Evolutionary conservation across 2,888 invertebrate genomes (phyloP), one percentile per base, ranked within the genome.

Genomic region (Kuschelorhynchus macadamiae): DNA sequence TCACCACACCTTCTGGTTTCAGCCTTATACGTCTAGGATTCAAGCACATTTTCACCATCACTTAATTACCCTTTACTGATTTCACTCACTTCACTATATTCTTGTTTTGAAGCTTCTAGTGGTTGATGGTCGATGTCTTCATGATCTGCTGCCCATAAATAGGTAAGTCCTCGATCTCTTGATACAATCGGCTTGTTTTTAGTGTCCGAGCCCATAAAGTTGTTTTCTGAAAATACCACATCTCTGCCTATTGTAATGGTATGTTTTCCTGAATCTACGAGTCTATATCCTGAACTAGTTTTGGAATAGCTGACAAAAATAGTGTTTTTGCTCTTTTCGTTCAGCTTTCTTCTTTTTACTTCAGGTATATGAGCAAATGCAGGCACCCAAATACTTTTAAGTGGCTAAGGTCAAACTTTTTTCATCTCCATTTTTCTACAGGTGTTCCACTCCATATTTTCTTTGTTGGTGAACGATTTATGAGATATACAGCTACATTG

Each of bases 191-290:
- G 7, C 25, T 3, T 25, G 25, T 25, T 25, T 7, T 25, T 25
- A 25, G 11, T 39, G 39, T 71, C 68, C n/a, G 71, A 5, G 59
- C 68, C 65, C 30, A 61, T 36, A 4, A 72, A 25, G 4, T 25
- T 7, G 25, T 25, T 25, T 25, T 5, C 3, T 5, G 7, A 25
- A 25, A 25, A 25, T 7, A 25, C 25, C 25, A 25, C 70, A 56
- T 71, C 53, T 21, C 70, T 30, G 17, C 57, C 67, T 47, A 71
- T 49, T 32, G 16, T 25, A 3, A 71, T 32, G 8, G 46, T 44
- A n/a, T 7, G 62, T 63, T 14, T 65, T 9, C 18, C 33, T 16
- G 67, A 47, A 36, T 70, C 70, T 9, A 65, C 11, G 9, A 67
- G 50, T 55, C 68, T 64, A 47, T 71, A 50, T 33, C 17, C 36